A percentile compares a stretch with the other conserved stretches of the same genome.
Conservation (phyloP, 1,140 invertebrate species). For the Kradibia gibbosae region DNA sequence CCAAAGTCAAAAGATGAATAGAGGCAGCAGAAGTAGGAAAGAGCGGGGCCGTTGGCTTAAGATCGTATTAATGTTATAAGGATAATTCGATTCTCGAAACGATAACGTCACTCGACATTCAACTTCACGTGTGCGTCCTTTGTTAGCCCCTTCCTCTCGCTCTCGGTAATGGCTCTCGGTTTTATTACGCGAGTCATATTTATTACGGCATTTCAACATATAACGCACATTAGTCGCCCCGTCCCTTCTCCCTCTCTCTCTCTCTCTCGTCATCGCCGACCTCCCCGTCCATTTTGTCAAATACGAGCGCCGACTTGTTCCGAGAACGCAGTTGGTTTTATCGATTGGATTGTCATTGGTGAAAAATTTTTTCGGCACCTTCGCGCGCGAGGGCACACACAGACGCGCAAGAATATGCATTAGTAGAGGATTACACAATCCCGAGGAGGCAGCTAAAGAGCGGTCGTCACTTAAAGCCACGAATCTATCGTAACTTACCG, state of each 20-base stretch:
- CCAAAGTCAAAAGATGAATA: neutral
- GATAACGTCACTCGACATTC: neutral
- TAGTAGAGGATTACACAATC: neutral
- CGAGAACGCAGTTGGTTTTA: neutral
- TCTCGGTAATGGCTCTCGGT: neutral
- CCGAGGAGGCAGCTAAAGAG: neutral
- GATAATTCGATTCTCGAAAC: slow-evolving; percentile 1
- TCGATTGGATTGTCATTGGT: neutral
- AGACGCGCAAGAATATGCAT: neutral
- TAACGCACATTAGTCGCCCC: neutral
- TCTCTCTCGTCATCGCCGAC: neutral
- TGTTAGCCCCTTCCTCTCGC: neutral
- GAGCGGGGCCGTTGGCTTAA: neutral
- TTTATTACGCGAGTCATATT: neutral
- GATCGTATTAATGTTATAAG: neutral
- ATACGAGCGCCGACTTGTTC: neutral
- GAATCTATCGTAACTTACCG: neutral
- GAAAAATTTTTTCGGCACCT: slow-evolving; percentile 5
- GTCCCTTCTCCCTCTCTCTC: neutral
- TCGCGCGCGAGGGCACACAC: neutral
- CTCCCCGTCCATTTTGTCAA: neutral
- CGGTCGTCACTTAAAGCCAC: neutral
- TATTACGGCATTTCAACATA: neutral
- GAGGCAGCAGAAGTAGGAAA: neutral
- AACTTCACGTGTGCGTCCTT: neutral